Percentiles rank a stretch among this genome's conserved stretches.
phyloP scores from a whole-genome alignment of 2,797 vertebrate genomes.

The Antennarius maculatus region DNA sequence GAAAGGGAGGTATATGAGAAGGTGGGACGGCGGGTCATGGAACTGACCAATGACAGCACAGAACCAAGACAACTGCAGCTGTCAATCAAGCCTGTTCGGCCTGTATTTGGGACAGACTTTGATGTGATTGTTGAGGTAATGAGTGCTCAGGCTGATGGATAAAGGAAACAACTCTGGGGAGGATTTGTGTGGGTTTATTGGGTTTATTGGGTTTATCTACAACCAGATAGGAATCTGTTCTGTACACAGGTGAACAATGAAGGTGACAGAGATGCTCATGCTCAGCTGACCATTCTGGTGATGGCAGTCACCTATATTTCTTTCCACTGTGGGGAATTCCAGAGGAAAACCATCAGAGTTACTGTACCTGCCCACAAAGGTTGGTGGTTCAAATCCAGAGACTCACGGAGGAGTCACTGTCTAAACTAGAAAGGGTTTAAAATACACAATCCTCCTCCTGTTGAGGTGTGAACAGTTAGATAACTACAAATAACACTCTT shows the following conservation, averaged over 20 bases:
- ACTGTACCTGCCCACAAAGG: constrained; percentile 69
- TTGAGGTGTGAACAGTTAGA: too few species aligned
- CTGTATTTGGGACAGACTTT: constrained; percentile 82
- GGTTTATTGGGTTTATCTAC: too few species aligned
- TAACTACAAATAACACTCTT: too few species aligned
- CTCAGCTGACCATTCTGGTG: constrained; percentile 69
- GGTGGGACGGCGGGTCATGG: constrained; percentile 60
- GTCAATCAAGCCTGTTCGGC: constrained; percentile 71
- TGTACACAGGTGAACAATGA: constrained; percentile 70
- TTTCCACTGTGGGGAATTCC: constrained; percentile 70
- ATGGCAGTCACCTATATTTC: constrained; percentile 78
- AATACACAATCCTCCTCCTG: too few species aligned
- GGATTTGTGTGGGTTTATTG: background rate
- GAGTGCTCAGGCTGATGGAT: background rate
- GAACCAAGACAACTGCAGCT: constrained; percentile 64
- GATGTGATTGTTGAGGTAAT: constrained; percentile 80
- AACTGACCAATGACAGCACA: background rate
- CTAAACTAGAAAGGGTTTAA: too few species aligned
- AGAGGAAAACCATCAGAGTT: constrained; percentile 58
- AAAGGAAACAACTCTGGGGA: background rate
- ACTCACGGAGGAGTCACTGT: too few species aligned
- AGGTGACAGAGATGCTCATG: constrained; percentile 54
- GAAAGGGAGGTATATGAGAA: constrained; percentile 80
- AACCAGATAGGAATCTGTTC: background rate
- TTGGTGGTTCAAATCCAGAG: constrained; percentile 30